Percentiles rank a stretch among this genome's conserved stretches.
phyloP scores from a whole-genome alignment of 2,113 vertebrate species.

The Columba livia region DNA sequence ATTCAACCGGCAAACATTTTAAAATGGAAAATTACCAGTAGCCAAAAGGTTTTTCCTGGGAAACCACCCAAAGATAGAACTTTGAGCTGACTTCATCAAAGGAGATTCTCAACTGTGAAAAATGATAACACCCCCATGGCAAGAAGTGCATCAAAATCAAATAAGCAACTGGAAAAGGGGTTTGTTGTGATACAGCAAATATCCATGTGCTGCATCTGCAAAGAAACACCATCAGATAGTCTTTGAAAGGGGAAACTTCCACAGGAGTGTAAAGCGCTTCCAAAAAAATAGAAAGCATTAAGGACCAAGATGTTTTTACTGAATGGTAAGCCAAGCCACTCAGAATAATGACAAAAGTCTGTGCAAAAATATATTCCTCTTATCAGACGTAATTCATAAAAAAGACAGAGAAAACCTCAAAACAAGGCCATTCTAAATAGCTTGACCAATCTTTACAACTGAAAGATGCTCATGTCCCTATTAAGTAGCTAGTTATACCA shows the following conservation, averaged over 20 bases:
- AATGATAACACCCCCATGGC: slow-evolving; percentile 54
- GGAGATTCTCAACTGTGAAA: slow-evolving; percentile 55
- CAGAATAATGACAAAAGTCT: background rate
- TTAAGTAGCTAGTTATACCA: background rate
- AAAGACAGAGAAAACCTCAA: background rate
- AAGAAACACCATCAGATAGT: background rate
- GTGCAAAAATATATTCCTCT: background rate
- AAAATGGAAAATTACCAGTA: slow-evolving; percentile 35
- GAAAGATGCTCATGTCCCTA: background rate
- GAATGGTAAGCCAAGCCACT: background rate
- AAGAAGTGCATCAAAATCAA: slow-evolving; percentile 37
- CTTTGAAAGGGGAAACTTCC: background rate
- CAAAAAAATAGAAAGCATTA: fast-evolving
- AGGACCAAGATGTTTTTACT: background rate
- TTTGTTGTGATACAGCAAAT: slow-evolving; percentile 28
- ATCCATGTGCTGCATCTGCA: background rate
- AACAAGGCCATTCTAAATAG: background rate
- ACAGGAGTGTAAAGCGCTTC: background rate
- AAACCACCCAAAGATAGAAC: slow-evolving; percentile 58
- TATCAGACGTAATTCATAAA: background rate
- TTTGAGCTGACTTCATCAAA: slow-evolving; percentile 59
- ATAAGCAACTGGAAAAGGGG: slow-evolving; percentile 8
- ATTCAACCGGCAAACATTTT: slow-evolving; percentile 10
- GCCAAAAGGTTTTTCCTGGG: slow-evolving; percentile 56
- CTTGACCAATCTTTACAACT: background rate